Conservation (phyloP, 1,140 invertebrate species). For the Papilio xuthus region DNA sequence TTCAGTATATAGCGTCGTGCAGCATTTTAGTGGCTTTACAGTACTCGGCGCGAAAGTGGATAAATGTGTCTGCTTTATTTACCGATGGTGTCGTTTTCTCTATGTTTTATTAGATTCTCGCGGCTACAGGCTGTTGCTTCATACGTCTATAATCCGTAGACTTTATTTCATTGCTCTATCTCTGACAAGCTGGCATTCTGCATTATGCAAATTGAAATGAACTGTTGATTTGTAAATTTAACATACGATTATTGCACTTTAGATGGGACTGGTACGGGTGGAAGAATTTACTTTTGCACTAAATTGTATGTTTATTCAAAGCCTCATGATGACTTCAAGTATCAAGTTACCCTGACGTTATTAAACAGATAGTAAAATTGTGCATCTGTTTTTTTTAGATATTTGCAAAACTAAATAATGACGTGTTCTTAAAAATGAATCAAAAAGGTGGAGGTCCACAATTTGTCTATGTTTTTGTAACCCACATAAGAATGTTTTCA, state of each 20-base stretch:
- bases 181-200: not conserved
- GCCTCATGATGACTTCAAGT: too few relatives aligned
- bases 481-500: not conserved
- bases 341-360: too few relatives aligned
- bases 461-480: not conserved
- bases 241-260: not conserved
- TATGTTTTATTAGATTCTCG: conserved; percentile 50
- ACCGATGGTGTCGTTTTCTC: conserved; percentile 50
- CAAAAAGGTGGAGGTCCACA: too few relatives aligned
- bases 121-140: not conserved
- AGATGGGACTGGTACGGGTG: not conserved
- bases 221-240: not conserved
- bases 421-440: too few relatives aligned
- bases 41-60: conserved; percentile 54
- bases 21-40: conserved; percentile 39
- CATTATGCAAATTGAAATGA: conserved; percentile 1
- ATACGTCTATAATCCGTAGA: conserved; percentile 22
- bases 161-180: conserved; percentile 31
- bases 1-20: conserved; percentile 5
- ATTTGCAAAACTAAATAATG: too few relatives aligned
- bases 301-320: too few relatives aligned
- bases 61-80: conserved; percentile 64
- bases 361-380: too few relatives aligned
- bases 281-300: too few relatives aligned
- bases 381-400: too few relatives aligned